A percentile compares a stretch with the other conserved stretches of the same genome.
These are phyloP conservation scores for Ptiloglossa arizonensis DNA, from an alignment of 1,140 invertebrate species.

Conservation along the genomic window DNA sequence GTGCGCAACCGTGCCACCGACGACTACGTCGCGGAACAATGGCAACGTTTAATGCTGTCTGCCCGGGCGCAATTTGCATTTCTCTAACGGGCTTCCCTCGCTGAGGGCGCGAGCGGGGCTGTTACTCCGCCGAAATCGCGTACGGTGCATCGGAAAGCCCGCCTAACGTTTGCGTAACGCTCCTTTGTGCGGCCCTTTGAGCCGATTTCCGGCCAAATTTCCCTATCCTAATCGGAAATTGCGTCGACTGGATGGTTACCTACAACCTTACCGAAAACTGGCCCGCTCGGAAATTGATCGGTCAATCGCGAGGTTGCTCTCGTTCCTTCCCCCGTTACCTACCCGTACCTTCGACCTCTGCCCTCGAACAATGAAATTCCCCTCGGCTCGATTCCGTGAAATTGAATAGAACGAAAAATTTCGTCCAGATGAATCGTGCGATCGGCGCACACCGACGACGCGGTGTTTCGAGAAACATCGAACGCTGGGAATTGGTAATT, in stretches of 20 bases:
- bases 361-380: background rate
- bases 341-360: too few species aligned
- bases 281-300: conserved; percentile 47
- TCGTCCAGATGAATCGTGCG: background rate
- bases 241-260: background rate
- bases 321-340: too few species aligned
- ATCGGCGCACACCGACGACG: background rate
- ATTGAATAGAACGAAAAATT: background rate
- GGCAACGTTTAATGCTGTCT: conserved; percentile 51
- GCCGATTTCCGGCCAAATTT: conserved; percentile 51
- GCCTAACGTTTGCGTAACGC: conserved; percentile 33
- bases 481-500: too few species aligned
- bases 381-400: background rate
- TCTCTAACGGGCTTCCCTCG: conserved; percentile 38
- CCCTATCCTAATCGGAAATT: conserved; percentile 48
- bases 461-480: background rate
- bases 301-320: background rate
- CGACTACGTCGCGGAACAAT: conserved; percentile 41
- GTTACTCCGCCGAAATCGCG: conserved; percentile 42
- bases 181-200: conserved; percentile 53
- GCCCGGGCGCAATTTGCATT: conserved; percentile 63
- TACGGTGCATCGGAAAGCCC: conserved; percentile 44
- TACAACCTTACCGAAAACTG: conserved; percentile 2
- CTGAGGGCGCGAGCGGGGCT: conserved; percentile 2
- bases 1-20: conserved; percentile 27